phyloP scores from a whole-genome alignment of 2,888 invertebrate genomes.

The Allophyes oxyacanthae region DNA sequence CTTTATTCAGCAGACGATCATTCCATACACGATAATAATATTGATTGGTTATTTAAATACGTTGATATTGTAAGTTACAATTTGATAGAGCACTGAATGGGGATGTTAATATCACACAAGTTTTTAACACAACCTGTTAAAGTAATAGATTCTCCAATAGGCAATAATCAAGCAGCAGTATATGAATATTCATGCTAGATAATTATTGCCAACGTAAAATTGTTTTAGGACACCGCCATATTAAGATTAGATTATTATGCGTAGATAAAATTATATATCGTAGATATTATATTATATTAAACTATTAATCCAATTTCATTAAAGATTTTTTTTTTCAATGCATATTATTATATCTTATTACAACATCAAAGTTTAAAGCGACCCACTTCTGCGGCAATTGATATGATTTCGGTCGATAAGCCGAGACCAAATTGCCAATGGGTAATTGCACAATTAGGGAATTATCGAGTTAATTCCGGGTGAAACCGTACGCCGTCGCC shows the following conservation, averaged over 20 bases:
- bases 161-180: not conserved
- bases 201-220: not conserved
- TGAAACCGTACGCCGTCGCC: slow-evolving; percentile 77
- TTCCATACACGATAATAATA: slow-evolving; percentile 56
- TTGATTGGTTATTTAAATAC: slow-evolving; percentile 59
- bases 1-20: slow-evolving; percentile 49
- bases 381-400: slow-evolving; percentile 53
- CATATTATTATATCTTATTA: slow-evolving; percentile 45
- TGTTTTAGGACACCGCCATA: not conserved
- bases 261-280: not conserved
- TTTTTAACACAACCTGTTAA: slow-evolving; percentile 13
- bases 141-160: slow-evolving; percentile 4
- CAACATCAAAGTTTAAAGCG: slow-evolving; percentile 51
- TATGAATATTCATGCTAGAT: slow-evolving; percentile 27
- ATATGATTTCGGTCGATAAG: slow-evolving; percentile 70
- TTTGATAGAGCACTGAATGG: slow-evolving; percentile 19
- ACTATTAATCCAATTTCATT: slow-evolving; percentile 23
- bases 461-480: slow-evolving; percentile 86
- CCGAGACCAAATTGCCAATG: slow-evolving; percentile 78
- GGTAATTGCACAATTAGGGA: slow-evolving; percentile 86
- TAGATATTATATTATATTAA: too few species aligned
- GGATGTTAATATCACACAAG: slow-evolving; percentile 3
- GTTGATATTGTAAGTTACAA: slow-evolving; percentile 27
- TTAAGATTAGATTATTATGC: not conserved
- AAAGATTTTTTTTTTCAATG: slow-evolving; percentile 21